A percentile compares a stretch with the other conserved stretches of the same genome.
phyloP scores from a whole-genome alignment of 2,797 vertebrate genomes.

The Manis javanica region DNA sequence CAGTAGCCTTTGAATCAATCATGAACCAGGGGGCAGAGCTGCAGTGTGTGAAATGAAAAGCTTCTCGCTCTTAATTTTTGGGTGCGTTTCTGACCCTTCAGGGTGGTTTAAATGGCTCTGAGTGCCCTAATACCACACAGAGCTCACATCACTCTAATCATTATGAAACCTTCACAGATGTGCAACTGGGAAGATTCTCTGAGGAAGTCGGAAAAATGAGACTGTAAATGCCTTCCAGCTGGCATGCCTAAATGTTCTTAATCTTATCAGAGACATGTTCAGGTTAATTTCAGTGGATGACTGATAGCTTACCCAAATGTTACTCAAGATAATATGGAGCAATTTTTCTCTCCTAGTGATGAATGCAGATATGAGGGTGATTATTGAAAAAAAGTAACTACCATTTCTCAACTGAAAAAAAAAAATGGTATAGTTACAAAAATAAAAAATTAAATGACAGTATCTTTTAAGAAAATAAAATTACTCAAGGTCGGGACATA shows the following conservation, averaged over 20 bases:
- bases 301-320: conserved; percentile 70
- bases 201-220: conserved; percentile 71
- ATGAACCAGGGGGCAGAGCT: neutral
- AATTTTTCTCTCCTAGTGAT: conserved; percentile 45
- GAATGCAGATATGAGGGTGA: conserved; percentile 62
- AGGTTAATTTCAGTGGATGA: conserved; percentile 79
- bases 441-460: neutral
- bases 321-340: conserved; percentile 70
- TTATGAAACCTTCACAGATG: conserved; percentile 73
- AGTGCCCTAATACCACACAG: conserved; percentile 47
- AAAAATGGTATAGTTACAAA: neutral
- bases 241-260: conserved; percentile 70
- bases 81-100: conserved; percentile 55
- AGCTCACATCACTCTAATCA: conserved; percentile 1
- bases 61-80: conserved; percentile 34
- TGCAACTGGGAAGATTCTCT: conserved; percentile 66
- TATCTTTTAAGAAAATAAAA: conserved; percentile 53
- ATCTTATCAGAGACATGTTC: conserved; percentile 70
- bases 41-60: conserved; percentile 45
- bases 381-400: conserved; percentile 51
- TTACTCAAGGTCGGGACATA: neutral
- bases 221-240: conserved; percentile 80
- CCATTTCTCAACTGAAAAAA: conserved; percentile 52
- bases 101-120: conserved; percentile 62
- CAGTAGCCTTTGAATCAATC: neutral